Evolutionary conservation across 2,113 vertebrate genomes (phyloP).

Genomic region (Chaetops frenatus): DNA sequence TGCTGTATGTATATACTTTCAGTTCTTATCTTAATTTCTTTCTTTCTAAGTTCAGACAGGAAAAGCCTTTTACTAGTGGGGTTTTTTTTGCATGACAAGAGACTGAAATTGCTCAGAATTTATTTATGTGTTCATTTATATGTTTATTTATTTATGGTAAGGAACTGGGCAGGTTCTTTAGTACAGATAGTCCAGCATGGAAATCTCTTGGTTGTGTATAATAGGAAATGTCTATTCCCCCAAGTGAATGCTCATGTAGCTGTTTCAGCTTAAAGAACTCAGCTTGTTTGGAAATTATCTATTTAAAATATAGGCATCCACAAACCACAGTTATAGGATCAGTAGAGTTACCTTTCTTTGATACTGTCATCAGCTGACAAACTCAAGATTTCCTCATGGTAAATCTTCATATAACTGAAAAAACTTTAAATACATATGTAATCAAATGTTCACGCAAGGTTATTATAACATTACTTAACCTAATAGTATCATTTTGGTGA

Average conservation of each 20-base stretch:
- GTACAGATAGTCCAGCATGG: neutral
- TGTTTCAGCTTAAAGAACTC: neutral
- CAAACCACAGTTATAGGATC: neutral
- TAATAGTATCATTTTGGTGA: neutral
- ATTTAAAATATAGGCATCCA: neutral
- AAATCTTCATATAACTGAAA: neutral
- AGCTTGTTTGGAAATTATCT: neutral
- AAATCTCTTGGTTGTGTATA: neutral
- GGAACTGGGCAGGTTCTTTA: neutral
- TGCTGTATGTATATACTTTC: neutral
- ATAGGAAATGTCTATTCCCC: neutral
- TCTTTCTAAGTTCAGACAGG: neutral
- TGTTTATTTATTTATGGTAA: too few relatives aligned
- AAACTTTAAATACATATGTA: neutral
- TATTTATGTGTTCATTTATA: neutral
- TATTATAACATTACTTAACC: neutral
- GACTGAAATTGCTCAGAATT: neutral
- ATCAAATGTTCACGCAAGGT: neutral
- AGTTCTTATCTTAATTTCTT: neutral
- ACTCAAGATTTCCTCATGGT: neutral
- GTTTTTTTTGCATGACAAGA: neutral
- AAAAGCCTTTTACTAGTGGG: neutral
- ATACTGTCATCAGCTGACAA: neutral
- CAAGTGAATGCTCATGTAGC: neutral
- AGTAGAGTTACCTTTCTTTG: neutral